Evolutionary conservation across 2,888 invertebrate species (phyloP), one percentile per base, ranked within the genome.

Genomic region (Choristoneura rosaceana): DNA sequence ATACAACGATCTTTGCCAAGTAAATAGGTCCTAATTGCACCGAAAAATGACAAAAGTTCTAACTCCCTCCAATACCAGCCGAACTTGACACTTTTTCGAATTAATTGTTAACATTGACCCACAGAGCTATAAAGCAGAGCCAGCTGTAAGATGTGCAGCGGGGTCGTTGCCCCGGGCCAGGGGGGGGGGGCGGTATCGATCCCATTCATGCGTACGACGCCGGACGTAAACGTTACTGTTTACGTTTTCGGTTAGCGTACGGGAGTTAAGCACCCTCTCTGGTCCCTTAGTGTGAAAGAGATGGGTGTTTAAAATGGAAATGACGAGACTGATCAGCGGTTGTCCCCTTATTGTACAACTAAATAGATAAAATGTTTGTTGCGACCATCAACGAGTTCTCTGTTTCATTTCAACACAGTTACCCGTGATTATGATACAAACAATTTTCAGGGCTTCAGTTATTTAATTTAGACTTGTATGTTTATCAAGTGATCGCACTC

Each of bases 121-220:
- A 70, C 52, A 69, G 50, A 17, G 55, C 55, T 55, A 55, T 25
- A 55, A 55, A 55, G 14, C 62, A 55, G 25, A 55, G 14, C 62
- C 74, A 76, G 75, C 73, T 75, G 77, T 70, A 74, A 66, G 74
- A 64, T 45, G 67, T 50, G 52, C 63, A 62, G 55, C 47, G 50
- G 52, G 76, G 75, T 74, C 75, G 69, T 73, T 25, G 74, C 70
- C 75, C 75, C 17, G 38, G 38, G 38, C 4, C 65, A 43, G 43
- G 76, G 73, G 76, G 76, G 74, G 78, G 75, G 64, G 64, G 34
- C n/a, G 50, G 80, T 86, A 90, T 90, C 87, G 90, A 90, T 90
- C 87, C 78, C 86, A 87, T 84, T 86, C 88, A 87, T 82, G 84
- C 83, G 82, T 84, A 81, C 75, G 73, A 65, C 75, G 62, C 67